These are phyloP conservation scores for Callopanchax toddi DNA, from an alignment of 2,113 vertebrate species.

Conservation along the genomic window DNA sequence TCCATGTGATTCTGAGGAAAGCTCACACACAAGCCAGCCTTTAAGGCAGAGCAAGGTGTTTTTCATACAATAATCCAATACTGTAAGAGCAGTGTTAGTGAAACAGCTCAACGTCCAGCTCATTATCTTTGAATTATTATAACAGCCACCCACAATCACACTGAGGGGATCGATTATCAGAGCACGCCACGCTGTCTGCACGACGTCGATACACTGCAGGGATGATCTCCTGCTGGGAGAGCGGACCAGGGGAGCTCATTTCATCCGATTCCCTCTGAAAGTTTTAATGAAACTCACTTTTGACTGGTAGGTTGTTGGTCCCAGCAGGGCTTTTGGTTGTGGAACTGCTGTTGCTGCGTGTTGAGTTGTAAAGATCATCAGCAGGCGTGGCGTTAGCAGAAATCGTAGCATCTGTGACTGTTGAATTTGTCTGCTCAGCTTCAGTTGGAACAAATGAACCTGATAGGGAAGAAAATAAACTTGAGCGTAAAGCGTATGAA, in stretches of 20 bases:
- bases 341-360: conserved; percentile 22
- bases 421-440: conserved; percentile 57
- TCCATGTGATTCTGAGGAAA: conserved; percentile 65
- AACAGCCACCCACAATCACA: conserved; percentile 18
- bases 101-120: conserved; percentile 1
- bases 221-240: conserved; percentile 8
- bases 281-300: conserved; percentile 69
- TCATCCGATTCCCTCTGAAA: background rate
- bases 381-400: conserved; percentile 20
- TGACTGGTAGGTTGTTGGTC: conserved; percentile 49
- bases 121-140: conserved; percentile 32
- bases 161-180: conserved; percentile 65
- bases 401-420: conserved; percentile 24
- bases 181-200: conserved; percentile 44
- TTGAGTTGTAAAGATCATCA: conserved; percentile 27
- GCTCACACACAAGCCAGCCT: conserved; percentile 48
- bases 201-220: conserved; percentile 24
- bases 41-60: conserved; percentile 32
- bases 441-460: conserved; percentile 69
- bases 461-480: conserved; percentile 22
- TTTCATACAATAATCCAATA: conserved; percentile 42
- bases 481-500: background rate
- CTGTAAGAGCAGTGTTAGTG: conserved; percentile 25
- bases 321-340: conserved; percentile 16
- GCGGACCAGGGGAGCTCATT: background rate